These are phyloP conservation scores for Hystrix cristata DNA, from an alignment of 2,113 vertebrate species.

Conservation along the genomic window DNA sequence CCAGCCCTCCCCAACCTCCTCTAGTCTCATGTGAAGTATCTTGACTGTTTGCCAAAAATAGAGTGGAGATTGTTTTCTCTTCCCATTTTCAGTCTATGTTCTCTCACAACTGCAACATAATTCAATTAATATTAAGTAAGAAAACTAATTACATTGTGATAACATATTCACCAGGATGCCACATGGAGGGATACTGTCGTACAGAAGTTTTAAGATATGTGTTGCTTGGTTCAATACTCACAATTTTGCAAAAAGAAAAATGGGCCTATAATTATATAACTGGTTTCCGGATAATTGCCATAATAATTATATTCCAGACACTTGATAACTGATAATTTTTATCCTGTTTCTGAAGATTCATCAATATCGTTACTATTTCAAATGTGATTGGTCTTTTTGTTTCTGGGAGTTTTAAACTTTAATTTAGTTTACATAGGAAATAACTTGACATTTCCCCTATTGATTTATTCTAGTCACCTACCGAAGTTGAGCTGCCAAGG, in stretches of 20 bases:
- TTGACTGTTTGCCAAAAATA: conserved; percentile 42
- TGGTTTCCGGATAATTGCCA: conserved; percentile 11
- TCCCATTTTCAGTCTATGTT: neutral
- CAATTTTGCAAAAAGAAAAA: conserved; percentile 20
- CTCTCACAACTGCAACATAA: neutral
- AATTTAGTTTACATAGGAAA: neutral
- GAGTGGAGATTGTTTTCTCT: neutral
- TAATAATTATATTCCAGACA: neutral
- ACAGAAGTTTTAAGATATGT: neutral
- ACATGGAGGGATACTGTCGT: neutral
- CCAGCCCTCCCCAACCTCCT: neutral
- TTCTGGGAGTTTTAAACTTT: neutral
- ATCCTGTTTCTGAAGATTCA: conserved; percentile 21
- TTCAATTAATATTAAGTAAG: conserved; percentile 3
- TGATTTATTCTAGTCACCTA: neutral
- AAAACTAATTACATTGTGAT: conserved; percentile 1
- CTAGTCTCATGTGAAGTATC: neutral
- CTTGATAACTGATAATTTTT: conserved; percentile 13
- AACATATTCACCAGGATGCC: neutral
- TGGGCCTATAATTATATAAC: neutral
- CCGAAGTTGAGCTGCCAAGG: neutral
- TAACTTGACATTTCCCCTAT: neutral
- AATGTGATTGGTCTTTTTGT: neutral
- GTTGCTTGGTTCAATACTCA: neutral
- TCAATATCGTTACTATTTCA: neutral